Base-by-base conservation (phyloP, 2,113 vertebrate species). In the Pristiophorus japonicus region DNA sequence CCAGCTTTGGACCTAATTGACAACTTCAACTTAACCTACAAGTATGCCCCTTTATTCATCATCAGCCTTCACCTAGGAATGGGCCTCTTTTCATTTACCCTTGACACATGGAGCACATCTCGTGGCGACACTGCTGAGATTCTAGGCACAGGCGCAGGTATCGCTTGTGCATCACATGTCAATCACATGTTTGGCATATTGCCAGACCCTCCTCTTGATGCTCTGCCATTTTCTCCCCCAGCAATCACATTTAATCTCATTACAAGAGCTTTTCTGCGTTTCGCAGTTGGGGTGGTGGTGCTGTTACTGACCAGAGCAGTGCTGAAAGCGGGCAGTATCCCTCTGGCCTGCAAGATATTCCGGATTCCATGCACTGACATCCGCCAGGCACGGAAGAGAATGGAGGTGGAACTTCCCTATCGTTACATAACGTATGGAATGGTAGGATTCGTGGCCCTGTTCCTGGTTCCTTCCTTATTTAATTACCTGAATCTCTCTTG, bases 61-160 rank as follows among this genome's bases (percentile, higher is more conserved):
- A 96, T 99, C 62, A 98, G 97, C 20, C 96, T 99, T n/a, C 98
- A 99, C 95, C 96, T 98, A 42, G 98, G 97, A 38, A 96, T 99
- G 97, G 99, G 98, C 84, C 97, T 99, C 96, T 98, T 99, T 97
- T 99, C 98, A 91, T 99, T 99, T 96, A 99, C 98, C 3, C 97
- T 99, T 84, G 99, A 99, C 96, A 99, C 98, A 5, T 99, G 99
- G 99, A 99, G 99, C 97, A 99, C 99, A 0, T 99, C 99, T 0
- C 97, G 99, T 2, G 99, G 99, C 0, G 99, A 99, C 97, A 99
- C 99, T 0, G 99, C 99, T 42, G 98, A 99, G 97, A 99, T 99
- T 96, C 97, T 99, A 95, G 99, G 98, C 95, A 98, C 98, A 0
- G 99, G 99, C 0, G 99, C 98, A 0, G 99, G 99, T 20, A 97